Evolutionary conservation across 2,797 vertebrate species (phyloP).

Genomic region (Miichthys miiuy): DNA sequence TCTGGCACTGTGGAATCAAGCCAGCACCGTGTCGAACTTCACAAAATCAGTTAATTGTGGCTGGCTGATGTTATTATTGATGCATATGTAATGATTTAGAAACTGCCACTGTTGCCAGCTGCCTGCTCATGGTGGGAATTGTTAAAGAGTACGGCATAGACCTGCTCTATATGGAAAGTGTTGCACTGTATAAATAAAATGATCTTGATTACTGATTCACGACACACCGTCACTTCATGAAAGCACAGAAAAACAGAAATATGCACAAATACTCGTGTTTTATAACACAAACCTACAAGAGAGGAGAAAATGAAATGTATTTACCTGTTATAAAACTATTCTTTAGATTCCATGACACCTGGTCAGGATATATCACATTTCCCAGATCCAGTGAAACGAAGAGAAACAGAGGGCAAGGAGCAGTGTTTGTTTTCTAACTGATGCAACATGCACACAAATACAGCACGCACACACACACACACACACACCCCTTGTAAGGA

Average conservation of each 20-base stretch:
- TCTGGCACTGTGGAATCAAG: too few relatives aligned
- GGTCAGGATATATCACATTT: constrained; percentile 2
- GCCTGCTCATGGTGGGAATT: too few relatives aligned
- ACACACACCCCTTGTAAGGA: background rate
- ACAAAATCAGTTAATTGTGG: background rate
- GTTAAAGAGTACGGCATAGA: too few relatives aligned
- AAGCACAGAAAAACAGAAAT: background rate
- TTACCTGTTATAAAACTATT: constrained; percentile 47
- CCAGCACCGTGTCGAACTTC: too few relatives aligned
- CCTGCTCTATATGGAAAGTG: too few relatives aligned
- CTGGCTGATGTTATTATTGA: background rate
- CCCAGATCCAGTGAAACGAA: constrained; percentile 16
- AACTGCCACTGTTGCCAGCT: too few relatives aligned
- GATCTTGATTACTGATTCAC: background rate
- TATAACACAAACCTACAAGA: background rate
- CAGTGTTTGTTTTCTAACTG: background rate
- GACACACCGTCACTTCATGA: background rate
- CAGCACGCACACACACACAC: background rate
- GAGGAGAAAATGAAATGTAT: constrained; percentile 2
- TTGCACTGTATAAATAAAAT: too few relatives aligned
- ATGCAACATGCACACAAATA: background rate
- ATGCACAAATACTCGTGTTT: background rate
- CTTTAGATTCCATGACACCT: constrained; percentile 20
- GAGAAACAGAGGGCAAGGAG: background rate
- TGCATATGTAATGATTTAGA: background rate